Conservation (phyloP, 2,888 invertebrate species). For the Leucoptera coffeella region DNA sequence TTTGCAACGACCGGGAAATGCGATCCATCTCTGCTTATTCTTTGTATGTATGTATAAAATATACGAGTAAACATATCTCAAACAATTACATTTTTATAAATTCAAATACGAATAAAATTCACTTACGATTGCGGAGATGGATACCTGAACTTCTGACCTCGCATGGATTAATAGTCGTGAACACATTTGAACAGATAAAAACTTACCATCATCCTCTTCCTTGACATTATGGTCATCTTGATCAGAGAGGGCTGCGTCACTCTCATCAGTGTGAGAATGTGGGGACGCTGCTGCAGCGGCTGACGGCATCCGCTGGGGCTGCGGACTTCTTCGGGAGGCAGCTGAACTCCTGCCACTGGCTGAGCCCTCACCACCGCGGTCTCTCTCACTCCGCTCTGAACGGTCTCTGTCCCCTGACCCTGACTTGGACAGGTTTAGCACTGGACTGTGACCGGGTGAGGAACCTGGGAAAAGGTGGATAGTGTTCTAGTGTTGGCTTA, state of each 20-base stretch:
- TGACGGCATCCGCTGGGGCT: constrained; percentile 45
- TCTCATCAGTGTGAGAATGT: constrained; percentile 71
- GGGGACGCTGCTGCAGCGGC: constrained; percentile 57
- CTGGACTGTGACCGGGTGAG: constrained; percentile 86
- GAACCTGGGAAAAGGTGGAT: constrained; percentile 51
- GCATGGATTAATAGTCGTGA: too few relatives aligned
- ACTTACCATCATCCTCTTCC: constrained; percentile 72
- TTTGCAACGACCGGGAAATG: too few relatives aligned
- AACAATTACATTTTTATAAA: too few relatives aligned
- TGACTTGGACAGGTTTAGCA: constrained; percentile 85
- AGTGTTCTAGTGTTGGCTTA: neutral
- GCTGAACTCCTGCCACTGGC: constrained; percentile 54
- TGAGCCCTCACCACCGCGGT: constrained; percentile 46
- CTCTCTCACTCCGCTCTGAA: constrained; percentile 56
- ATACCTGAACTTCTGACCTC: too few relatives aligned
- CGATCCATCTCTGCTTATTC: too few relatives aligned
- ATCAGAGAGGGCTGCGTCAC: constrained; percentile 81
- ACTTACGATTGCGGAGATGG: too few relatives aligned
- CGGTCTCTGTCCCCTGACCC: constrained; percentile 70
- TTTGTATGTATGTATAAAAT: too few relatives aligned
- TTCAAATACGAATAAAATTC: too few relatives aligned
- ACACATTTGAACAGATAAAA: too few relatives aligned
- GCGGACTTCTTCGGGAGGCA: constrained; percentile 56
- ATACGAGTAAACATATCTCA: too few relatives aligned
- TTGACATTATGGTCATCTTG: constrained; percentile 81